Evolutionary conservation across 2,797 vertebrate species (phyloP).

Genomic region (Hylomyscus alleni): DNA sequence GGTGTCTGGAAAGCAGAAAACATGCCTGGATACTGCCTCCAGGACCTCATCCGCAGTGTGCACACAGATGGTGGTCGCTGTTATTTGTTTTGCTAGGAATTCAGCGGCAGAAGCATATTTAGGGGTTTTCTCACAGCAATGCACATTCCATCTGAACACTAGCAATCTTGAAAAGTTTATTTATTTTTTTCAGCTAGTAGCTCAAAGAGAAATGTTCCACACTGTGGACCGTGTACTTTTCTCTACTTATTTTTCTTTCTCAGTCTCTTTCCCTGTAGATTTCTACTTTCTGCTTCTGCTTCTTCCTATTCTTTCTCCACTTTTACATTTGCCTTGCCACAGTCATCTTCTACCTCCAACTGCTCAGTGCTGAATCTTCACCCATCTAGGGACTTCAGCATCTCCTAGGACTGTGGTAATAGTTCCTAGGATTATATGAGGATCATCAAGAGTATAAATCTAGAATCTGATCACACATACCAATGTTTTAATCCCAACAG

Average conservation of each 20-base stretch:
- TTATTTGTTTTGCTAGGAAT: slow-evolving; percentile 21
- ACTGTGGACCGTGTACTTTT: neutral
- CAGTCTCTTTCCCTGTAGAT: neutral
- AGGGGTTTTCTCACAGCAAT: neutral
- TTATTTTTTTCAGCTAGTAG: neutral
- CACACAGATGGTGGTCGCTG: neutral
- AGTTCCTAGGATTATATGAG: neutral
- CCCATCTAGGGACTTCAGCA: neutral
- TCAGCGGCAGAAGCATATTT: slow-evolving; percentile 38
- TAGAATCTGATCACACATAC: neutral
- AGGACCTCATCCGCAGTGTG: neutral
- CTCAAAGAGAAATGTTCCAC: neutral
- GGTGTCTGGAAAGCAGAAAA: slow-evolving; percentile 32
- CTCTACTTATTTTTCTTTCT: neutral
- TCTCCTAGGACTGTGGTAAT: neutral
- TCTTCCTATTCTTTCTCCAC: neutral
- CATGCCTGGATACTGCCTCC: neutral
- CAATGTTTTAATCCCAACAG: neutral
- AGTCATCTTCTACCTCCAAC: neutral
- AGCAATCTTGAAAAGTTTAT: neutral
- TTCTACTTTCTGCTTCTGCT: neutral
- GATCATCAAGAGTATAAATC: neutral
- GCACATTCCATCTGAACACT: neutral
- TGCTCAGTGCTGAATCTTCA: neutral
- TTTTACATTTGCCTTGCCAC: neutral